Percentiles rank a stretch among this genome's conserved stretches.
These are phyloP conservation scores for Pollimyrus isidori DNA, from an alignment of 2,113 vertebrate species.

Conservation along the genomic window DNA sequence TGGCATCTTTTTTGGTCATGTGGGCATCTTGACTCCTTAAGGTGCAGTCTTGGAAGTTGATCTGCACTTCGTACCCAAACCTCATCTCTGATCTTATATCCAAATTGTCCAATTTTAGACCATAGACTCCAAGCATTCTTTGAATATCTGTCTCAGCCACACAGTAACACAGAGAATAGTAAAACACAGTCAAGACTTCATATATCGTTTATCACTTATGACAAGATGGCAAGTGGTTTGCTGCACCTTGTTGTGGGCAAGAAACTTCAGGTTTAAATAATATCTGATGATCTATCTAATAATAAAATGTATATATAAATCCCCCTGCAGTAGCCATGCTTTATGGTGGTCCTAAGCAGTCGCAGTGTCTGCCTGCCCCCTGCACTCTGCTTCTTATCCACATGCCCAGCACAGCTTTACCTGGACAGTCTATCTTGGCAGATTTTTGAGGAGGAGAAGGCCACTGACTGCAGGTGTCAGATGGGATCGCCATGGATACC, in stretches of 20 bases:
- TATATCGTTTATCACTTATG: not conserved
- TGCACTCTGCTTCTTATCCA: not conserved
- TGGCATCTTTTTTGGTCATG: constrained; percentile 17
- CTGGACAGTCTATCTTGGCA: not conserved
- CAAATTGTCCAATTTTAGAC: not conserved
- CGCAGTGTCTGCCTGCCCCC: not conserved
- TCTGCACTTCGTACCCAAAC: constrained; percentile 5
- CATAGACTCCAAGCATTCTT: not conserved
- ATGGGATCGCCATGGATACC: not conserved
- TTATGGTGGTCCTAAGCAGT: not conserved
- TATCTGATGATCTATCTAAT: not conserved
- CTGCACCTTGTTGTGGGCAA: not conserved
- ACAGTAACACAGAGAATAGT: not conserved
- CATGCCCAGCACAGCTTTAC: not conserved
- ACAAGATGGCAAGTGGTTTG: not conserved
- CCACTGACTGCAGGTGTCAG: not conserved
- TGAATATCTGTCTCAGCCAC: constrained; percentile 10
- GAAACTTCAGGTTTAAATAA: not conserved
- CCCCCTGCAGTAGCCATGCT: not conserved
- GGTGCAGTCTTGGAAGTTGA: not conserved
- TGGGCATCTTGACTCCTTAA: not conserved
- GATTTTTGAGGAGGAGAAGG: not conserved
- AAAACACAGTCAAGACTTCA: not conserved
- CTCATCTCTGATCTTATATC: not conserved
- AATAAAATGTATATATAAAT: not conserved